Percentiles rank a stretch among this genome's conserved stretches.
phyloP scores from a whole-genome alignment of 2,113 vertebrate genomes.

The Erythrolamprus reginae region DNA sequence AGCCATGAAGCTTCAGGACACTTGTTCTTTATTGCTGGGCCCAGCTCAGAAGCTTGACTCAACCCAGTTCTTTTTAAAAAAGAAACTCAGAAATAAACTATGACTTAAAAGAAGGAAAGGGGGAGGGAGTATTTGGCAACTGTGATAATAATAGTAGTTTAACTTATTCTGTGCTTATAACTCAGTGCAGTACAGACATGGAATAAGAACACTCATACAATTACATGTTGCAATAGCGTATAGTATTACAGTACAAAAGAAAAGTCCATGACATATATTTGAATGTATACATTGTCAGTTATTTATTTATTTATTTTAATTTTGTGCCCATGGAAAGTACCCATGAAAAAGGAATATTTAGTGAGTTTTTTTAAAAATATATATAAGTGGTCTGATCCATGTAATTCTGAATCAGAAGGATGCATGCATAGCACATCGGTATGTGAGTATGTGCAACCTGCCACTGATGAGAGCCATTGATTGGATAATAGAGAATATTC shows the following conservation, averaged over 20 bases:
- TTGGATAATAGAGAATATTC: no score
- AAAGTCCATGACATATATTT: neutral
- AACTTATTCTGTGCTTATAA: neutral
- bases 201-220: neutral
- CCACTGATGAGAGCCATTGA: no score
- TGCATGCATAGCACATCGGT: no score
- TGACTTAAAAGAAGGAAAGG: neutral
- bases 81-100: neutral
- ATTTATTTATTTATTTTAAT: neutral
- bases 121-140: neutral
- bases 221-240: neutral
- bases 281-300: neutral
- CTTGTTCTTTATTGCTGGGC: neutral
- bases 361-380: neutral
- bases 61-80: neutral
- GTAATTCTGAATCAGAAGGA: no score
- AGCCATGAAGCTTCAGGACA: neutral
- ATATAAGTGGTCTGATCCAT: neutral
- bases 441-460: no score
- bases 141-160: neutral
- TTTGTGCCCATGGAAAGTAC: neutral
- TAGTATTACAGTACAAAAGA: neutral
- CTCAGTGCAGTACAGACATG: neutral
- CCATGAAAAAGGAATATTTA: neutral
- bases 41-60: neutral